phyloP scores from a whole-genome alignment of 2,113 vertebrate species.

The Nycticorax nycticorax region DNA sequence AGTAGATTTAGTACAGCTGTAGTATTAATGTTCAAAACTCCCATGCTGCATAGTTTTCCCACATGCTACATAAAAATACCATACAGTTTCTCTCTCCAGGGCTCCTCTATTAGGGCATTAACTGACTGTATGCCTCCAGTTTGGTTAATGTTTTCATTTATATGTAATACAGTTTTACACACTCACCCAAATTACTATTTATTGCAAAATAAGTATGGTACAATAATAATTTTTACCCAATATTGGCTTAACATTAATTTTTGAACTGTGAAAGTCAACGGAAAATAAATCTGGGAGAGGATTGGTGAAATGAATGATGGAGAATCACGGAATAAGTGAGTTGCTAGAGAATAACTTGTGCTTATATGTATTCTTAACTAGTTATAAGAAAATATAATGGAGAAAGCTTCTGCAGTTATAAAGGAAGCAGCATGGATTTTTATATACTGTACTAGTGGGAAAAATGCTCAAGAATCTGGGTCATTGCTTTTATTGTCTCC shows the following conservation, averaged over 20 bases:
- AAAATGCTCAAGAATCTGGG: not conserved
- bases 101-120: slow-evolving; percentile 43
- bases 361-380: slow-evolving; percentile 19
- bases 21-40: slow-evolving; percentile 68
- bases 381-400: slow-evolving; percentile 8
- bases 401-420: not conserved
- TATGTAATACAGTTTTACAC: slow-evolving; percentile 28
- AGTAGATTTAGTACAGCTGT: slow-evolving; percentile 73
- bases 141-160: slow-evolving; percentile 62
- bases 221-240: slow-evolving; percentile 42
- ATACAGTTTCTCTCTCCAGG: slow-evolving; percentile 55
- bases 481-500: not conserved
- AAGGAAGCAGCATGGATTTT: slow-evolving; percentile 25
- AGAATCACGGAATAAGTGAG: slow-evolving; percentile 23
- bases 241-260: slow-evolving; percentile 55
- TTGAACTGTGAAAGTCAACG: slow-evolving; percentile 43
- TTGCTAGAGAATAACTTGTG: not conserved
- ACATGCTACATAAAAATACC: slow-evolving; percentile 71
- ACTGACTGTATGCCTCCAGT: slow-evolving; percentile 46
- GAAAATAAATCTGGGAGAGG: slow-evolving; percentile 50
- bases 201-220: slow-evolving; percentile 26
- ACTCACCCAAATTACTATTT: slow-evolving; percentile 1
- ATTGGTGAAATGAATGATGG: slow-evolving; percentile 18
- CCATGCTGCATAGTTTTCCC: slow-evolving; percentile 67
- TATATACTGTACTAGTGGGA: not conserved